Conservation (phyloP, 2,888 invertebrate species). For the Caradrina clavipalpis region DNA sequence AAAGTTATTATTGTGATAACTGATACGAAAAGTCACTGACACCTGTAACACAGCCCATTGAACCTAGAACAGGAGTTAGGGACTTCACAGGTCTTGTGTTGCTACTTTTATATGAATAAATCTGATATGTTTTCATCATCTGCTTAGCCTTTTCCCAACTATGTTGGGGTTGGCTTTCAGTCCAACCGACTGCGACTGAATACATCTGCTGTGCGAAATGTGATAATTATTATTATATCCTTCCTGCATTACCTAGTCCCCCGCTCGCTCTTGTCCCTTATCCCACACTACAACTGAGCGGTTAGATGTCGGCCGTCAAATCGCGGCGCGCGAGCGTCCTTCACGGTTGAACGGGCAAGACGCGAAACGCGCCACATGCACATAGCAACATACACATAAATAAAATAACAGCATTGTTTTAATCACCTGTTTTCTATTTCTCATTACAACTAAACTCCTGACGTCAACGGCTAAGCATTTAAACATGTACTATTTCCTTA, state of each 20-base stretch:
- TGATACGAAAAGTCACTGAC: too few relatives aligned
- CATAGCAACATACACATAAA: conserved; percentile 64
- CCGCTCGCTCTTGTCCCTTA: conserved; percentile 62
- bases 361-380: conserved; percentile 75
- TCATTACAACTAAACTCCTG: conserved; percentile 51
- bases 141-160: too few relatives aligned
- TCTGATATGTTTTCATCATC: too few relatives aligned
- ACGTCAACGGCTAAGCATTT: conserved; percentile 52
- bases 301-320: conserved; percentile 87
- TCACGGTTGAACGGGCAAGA: conserved; percentile 81
- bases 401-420: conserved; percentile 53
- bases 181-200: too few relatives aligned
- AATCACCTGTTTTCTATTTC: conserved; percentile 61
- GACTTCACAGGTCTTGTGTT: too few relatives aligned
- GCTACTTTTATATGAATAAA: not conserved
- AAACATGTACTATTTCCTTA: conserved; percentile 56
- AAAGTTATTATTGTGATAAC: too few relatives aligned
- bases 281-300: conserved; percentile 60
- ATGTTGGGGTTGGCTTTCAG: too few relatives aligned
- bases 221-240: not conserved
- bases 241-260: not conserved
- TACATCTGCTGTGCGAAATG: not conserved
- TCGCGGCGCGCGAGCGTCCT: conserved; percentile 82
- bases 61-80: too few relatives aligned
- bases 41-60: too few relatives aligned